Evolutionary conservation across 2,797 vertebrate species (phyloP).

Genomic region (Lagocephalus sceleratus): DNA sequence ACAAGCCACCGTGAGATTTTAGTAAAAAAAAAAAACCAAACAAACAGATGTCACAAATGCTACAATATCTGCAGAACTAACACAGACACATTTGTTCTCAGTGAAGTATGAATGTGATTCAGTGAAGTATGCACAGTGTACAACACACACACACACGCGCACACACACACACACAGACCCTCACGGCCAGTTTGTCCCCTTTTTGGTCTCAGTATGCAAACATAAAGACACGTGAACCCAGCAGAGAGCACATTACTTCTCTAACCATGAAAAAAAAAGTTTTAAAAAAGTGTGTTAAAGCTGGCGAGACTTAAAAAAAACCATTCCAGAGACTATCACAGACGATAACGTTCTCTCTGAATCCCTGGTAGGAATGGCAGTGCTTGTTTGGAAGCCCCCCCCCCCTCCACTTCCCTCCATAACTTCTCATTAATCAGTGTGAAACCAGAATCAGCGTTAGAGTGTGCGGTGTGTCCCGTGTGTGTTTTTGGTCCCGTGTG

Average conservation of each 20-base stretch:
- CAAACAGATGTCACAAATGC: constrained; percentile 12
- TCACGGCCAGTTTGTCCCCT: constrained; percentile 25
- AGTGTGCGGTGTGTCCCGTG: constrained; percentile 18
- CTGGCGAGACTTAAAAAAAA: constrained; percentile 19
- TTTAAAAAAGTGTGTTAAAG: constrained; percentile 4
- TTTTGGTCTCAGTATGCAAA: constrained; percentile 44
- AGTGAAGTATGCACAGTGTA: constrained; percentile 25
- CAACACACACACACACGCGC: constrained; percentile 17
- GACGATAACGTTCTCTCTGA: constrained; percentile 2
- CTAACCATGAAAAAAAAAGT: constrained; percentile 13
- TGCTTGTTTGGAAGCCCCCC: constrained; percentile 16
- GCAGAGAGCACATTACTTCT: too few species aligned
- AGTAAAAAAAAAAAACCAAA: constrained; percentile 28
- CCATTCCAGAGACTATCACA: constrained; percentile 36
- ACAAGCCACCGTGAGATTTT: constrained; percentile 20
- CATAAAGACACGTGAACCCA: neutral
- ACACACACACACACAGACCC: constrained; percentile 14
- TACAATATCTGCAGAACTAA: constrained; percentile 12
- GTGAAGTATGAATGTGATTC: constrained; percentile 9
- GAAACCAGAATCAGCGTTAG: constrained; percentile 18
- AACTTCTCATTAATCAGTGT: neutral
- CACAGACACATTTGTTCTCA: constrained; percentile 31
- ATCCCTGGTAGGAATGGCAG: constrained; percentile 25
- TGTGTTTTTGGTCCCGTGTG: constrained; percentile 16
- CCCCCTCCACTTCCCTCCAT: neutral